These are phyloP conservation scores for Pocillopora damicornis DNA, from an alignment of 64 coral and sea anemone species.

Conservation along the genomic window DNA sequence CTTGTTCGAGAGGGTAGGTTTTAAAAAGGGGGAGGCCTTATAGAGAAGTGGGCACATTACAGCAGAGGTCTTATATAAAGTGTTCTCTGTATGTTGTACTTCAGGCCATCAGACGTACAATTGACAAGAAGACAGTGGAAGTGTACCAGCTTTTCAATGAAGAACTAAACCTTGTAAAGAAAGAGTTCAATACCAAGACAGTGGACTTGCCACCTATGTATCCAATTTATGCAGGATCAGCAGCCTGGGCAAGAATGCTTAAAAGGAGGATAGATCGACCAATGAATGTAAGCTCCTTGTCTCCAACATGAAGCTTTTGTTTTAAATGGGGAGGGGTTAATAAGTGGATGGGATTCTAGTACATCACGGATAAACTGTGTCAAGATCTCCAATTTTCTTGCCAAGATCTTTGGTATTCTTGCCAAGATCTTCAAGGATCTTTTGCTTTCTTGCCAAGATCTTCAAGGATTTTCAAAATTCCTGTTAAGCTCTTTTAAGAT, in stretches of 20 bases:
- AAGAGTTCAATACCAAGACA: slow-evolving; percentile 98
- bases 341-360: too few species aligned
- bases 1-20: too few species aligned
- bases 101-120: slow-evolving; percentile 89
- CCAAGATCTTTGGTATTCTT: too few species aligned
- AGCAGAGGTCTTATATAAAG: neutral
- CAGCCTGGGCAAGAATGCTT: slow-evolving; percentile 88
- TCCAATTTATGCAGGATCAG: slow-evolving; percentile 85
- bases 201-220: slow-evolving; percentile 91
- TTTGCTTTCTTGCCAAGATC: too few species aligned
- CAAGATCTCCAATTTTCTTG: too few species aligned
- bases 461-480: too few species aligned
- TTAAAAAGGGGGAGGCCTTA: too few species aligned
- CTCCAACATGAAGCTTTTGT: neutral
- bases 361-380: too few species aligned
- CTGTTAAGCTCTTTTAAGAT: too few species aligned
- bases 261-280: slow-evolving; percentile 93
- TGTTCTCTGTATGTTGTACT: neutral
- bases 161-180: slow-evolving; percentile 97
- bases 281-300: slow-evolving; percentile 65
- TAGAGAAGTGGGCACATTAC: too few species aligned
- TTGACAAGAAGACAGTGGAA: slow-evolving; percentile 99
- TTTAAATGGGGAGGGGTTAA: too few species aligned
- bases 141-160: slow-evolving; percentile 98
- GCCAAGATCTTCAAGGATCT: too few species aligned